Evolutionary conservation across 2,888 invertebrate species (phyloP), one percentile per base, ranked within the genome.

Genomic region (Cryptocephalus moraei): DNA sequence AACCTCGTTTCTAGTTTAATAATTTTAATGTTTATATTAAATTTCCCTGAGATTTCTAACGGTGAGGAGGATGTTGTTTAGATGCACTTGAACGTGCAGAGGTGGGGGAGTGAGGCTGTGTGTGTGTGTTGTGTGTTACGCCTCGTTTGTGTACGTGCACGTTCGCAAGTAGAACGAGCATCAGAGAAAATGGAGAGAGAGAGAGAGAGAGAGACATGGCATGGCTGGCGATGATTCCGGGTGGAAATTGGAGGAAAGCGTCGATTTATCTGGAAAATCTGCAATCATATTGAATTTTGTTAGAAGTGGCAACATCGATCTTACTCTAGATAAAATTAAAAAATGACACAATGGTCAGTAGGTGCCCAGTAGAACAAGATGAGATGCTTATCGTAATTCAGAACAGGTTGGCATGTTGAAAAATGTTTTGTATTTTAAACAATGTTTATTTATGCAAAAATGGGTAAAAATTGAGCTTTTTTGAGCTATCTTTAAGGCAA

Each of bases 1-100:
- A 55, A 61, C 61, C 59, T 52, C 56, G 57, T 58, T 60, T 57
- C 52, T 54, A 47, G 52, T 49, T 51, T 50, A 52, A 55, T 58
- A 56, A 56, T 56, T 56, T 56, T 51, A 56, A 54, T 58, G 56
- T 52, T 55, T 52, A 52, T 56, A 51, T 52, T 52, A 50, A 59
- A 52, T 58, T 61, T 61, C 56, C 61, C 56, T 51, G 33, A 51
- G 56, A 58, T 53, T 51, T 53, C 51, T 53, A 51, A 44, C 34
- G 46, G 43, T 11, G 32, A 47, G 39, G 39, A 47, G 40, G 47
- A 44, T 22, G 42, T 36, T 22, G 39, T 12, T 10, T 38, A 34
- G 47, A 12, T 43, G 38, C 43, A 38, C n/a, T 42, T 42, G 42
- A 22, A 32, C 22, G 31, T 22, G 32, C n/a, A 32, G 32, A 32